Evolutionary conservation across 2,888 invertebrate species (phyloP).

Genomic region (Apodemia mormo): DNA sequence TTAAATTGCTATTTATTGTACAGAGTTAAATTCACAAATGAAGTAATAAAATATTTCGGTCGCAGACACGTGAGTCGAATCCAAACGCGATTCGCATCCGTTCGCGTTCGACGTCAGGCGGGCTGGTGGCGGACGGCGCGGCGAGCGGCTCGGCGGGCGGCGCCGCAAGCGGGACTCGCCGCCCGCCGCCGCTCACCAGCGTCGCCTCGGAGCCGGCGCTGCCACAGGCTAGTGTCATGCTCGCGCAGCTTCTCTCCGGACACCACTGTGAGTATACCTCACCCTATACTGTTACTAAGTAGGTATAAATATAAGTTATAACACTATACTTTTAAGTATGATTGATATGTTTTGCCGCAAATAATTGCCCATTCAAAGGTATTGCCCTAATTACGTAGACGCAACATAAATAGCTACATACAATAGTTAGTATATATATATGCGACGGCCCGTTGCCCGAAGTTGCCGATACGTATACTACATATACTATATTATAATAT

Average conservation of each 20-base stretch:
- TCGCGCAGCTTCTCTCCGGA: conserved; percentile 90
- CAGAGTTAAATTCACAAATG: not conserved
- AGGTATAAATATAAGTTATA: too few relatives aligned
- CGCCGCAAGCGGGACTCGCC: conserved; percentile 48
- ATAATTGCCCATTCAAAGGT: too few relatives aligned
- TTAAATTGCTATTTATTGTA: too few relatives aligned
- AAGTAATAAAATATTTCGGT: not conserved
- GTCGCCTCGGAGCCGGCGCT: conserved; percentile 90
- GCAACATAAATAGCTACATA: too few relatives aligned
- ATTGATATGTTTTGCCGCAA: too few relatives aligned
- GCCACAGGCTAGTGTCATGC: conserved; percentile 86
- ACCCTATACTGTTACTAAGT: too few relatives aligned
- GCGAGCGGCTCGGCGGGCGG: conserved; percentile 51
- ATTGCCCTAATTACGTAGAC: too few relatives aligned
- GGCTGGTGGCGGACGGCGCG: conserved; percentile 81
- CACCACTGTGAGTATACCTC: conserved; percentile 81
- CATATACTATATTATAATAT: too few relatives aligned
- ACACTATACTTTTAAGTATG: too few relatives aligned
- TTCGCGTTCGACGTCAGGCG: conserved; percentile 66
- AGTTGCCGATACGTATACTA: too few relatives aligned
- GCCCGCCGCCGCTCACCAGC: conserved; percentile 84
- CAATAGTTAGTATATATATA: too few relatives aligned
- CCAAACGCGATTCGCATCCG: conserved; percentile 59
- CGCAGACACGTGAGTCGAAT: conserved; percentile 59
- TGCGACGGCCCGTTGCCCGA: too few relatives aligned